These are phyloP conservation scores for Paramisgurnus dabryanus DNA, from an alignment of 2,113 vertebrate species.

Conservation along the genomic window DNA sequence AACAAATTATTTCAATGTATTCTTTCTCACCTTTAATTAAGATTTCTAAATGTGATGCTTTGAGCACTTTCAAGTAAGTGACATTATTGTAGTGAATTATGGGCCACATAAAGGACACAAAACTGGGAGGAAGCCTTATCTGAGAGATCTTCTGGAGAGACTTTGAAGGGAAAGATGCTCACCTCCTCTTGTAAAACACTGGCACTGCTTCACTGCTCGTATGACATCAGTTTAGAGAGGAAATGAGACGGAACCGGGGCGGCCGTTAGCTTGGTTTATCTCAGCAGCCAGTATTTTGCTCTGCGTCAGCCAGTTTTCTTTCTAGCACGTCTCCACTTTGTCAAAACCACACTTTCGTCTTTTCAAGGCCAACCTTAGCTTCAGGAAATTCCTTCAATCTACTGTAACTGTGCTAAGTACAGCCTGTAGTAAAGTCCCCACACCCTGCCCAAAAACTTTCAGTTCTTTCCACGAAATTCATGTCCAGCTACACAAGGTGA, in stretches of 20 bases:
- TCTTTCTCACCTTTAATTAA: too few species aligned
- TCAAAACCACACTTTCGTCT: slow-evolving; percentile 57
- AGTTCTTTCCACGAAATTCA: slow-evolving; percentile 17
- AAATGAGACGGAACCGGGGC: slow-evolving; percentile 47
- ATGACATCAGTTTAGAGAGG: slow-evolving; percentile 51
- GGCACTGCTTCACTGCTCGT: slow-evolving; percentile 27
- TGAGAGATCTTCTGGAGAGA: slow-evolving; percentile 29
- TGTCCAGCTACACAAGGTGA: slow-evolving; percentile 1
- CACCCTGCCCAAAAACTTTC: not conserved
- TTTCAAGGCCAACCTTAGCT: slow-evolving; percentile 47
- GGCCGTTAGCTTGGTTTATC: slow-evolving; percentile 52
- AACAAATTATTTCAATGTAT: too few species aligned
- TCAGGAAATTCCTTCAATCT: slow-evolving; percentile 62
- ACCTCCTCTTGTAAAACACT: slow-evolving; percentile 41
- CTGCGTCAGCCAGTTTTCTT: slow-evolving; percentile 55
- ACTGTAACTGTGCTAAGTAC: slow-evolving; percentile 55
- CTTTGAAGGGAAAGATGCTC: slow-evolving; percentile 35
- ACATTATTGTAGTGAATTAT: slow-evolving; percentile 31
- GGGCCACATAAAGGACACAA: slow-evolving; percentile 28
- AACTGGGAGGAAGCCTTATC: not conserved
- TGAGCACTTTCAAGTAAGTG: not conserved
- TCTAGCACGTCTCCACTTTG: slow-evolving; percentile 56
- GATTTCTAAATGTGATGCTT: too few species aligned
- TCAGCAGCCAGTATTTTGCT: slow-evolving; percentile 51
- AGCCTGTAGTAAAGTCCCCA: slow-evolving; percentile 27